Conservation (phyloP, 1,140 invertebrate genomes). For the Drosophila mojavensis region DNA sequence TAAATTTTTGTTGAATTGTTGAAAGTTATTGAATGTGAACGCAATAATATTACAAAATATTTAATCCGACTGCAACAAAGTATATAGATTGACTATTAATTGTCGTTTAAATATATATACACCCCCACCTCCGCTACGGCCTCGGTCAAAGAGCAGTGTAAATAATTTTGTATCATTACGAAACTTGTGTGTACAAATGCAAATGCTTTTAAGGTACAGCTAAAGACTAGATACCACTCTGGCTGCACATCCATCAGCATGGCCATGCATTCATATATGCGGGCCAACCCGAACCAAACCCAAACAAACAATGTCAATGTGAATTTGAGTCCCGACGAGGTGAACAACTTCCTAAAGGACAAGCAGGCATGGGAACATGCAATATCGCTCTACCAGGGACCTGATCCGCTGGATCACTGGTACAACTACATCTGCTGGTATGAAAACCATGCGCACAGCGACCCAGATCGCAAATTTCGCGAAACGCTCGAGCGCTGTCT, state of each 20-base stretch:
- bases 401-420: constrained; percentile 94
- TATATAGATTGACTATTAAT: not conserved
- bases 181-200: constrained; percentile 34
- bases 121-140: constrained; percentile 5
- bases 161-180: constrained; percentile 48
- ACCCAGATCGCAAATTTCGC: constrained; percentile 91
- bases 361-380: constrained; percentile 90
- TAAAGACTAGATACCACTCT: not conserved
- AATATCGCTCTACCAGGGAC: constrained; percentile 91
- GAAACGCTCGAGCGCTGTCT: constrained; percentile 92
- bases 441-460: constrained; percentile 94
- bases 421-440: constrained; percentile 95
- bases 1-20: constrained; percentile 34
- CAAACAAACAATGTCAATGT: constrained; percentile 39
- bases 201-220: constrained; percentile 19
- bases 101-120: constrained; percentile 4
- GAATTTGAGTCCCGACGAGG: constrained; percentile 61
- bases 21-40: constrained; percentile 19
- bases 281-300: constrained; percentile 49
- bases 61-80: not conserved
- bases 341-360: constrained; percentile 79
- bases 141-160: constrained; percentile 29
- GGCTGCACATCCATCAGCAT: constrained; percentile 25
- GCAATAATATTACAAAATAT: constrained; percentile 8
- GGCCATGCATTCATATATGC: constrained; percentile 74